Conservation (phyloP, 2,113 vertebrate genomes). For the Bungarus multicinctus region DNA sequence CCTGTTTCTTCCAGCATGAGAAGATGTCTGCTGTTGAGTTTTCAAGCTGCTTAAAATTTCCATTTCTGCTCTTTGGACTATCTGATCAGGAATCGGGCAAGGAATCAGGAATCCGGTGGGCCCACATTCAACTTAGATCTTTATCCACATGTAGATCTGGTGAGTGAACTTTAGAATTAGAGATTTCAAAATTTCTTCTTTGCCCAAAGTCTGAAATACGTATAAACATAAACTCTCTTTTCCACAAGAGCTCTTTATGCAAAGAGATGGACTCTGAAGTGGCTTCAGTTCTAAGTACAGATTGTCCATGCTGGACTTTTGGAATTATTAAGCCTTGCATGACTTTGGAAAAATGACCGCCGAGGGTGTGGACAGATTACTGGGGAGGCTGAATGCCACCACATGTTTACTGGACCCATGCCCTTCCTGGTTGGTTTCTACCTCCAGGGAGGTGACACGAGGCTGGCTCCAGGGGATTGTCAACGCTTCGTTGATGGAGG, state of each 20-base stretch:
- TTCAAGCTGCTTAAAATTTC: not conserved
- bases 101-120: not conserved
- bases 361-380: no score
- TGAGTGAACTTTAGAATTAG: not conserved
- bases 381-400: no score
- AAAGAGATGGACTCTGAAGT: not conserved
- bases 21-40: not conserved
- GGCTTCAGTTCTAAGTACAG: not conserved
- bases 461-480: no score
- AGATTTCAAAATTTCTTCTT: not conserved
- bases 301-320: not conserved
- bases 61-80: not conserved
- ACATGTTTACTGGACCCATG: no score
- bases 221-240: not conserved
- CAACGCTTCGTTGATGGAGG: no score
- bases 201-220: not conserved
- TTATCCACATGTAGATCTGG: not conserved
- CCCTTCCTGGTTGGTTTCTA: no score
- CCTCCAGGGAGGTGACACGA: no score
- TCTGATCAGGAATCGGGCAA: not conserved
- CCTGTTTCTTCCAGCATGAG: not conserved
- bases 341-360: not conserved
- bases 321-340: not conserved
- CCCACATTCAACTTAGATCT: not conserved
- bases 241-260: not conserved